Evolutionary conservation across 2,888 invertebrate genomes (phyloP).

Genomic region (Drosophila helvetica): DNA sequence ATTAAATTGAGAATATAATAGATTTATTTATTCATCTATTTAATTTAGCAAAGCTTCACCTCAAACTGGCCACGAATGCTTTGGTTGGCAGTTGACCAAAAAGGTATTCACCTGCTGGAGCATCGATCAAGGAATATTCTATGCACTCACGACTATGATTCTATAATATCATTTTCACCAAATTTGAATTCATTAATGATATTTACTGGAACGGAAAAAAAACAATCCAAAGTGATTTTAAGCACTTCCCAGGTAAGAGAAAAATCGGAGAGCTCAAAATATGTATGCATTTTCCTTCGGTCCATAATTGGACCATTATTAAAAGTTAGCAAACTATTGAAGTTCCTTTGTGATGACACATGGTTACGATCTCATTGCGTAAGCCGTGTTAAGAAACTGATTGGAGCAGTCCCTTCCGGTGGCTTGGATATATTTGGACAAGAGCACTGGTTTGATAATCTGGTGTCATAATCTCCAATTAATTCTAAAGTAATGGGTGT

Average conservation of each 20-base stretch:
- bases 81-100: slow-evolving; percentile 96
- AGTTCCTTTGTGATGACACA: too few species aligned
- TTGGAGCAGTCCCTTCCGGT: too few species aligned
- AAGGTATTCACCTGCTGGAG: slow-evolving; percentile 94
- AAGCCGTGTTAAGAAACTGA: too few species aligned
- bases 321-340: not conserved
- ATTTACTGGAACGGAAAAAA: slow-evolving; percentile 94
- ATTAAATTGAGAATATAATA: too few species aligned
- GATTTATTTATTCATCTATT: slow-evolving; percentile 1
- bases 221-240: slow-evolving; percentile 96
- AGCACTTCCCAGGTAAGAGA: slow-evolving; percentile 92
- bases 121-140: slow-evolving; percentile 94
- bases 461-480: too few species aligned
- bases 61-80: slow-evolving; percentile 97
- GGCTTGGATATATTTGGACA: too few species aligned
- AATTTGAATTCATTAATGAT: slow-evolving; percentile 96
- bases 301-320: not conserved
- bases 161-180: slow-evolving; percentile 95
- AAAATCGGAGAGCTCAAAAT: not conserved
- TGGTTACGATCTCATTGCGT: too few species aligned
- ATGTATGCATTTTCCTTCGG: not conserved
- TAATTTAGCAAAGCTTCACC: slow-evolving; percentile 94
- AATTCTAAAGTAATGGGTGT: too few species aligned
- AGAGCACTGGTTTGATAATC: too few species aligned
- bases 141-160: slow-evolving; percentile 95